phyloP scores from a whole-genome alignment of 2,888 invertebrate genomes.

The Gymnocheta viridis region DNA sequence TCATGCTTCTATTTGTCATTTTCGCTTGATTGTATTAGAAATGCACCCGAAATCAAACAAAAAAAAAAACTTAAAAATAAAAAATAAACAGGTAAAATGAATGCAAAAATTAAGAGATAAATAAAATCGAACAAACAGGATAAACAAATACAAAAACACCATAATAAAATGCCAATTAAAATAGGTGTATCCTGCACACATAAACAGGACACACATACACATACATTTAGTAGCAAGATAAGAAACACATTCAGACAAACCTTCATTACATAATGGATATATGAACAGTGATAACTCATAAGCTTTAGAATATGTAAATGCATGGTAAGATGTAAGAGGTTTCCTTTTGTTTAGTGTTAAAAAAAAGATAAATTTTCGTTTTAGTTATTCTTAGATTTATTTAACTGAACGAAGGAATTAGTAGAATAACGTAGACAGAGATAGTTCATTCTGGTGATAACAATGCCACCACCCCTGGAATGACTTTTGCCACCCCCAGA shows the following conservation, averaged over 20 bases:
- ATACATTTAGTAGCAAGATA: neutral
- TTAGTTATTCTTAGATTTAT: too few species aligned
- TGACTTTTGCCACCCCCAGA: too few species aligned
- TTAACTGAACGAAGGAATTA: too few species aligned
- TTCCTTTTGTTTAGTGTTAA: too few species aligned
- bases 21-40: slow-evolving; percentile 20
- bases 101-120: slow-evolving; percentile 30
- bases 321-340: too few species aligned
- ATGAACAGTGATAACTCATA: neutral
- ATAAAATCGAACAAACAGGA: neutral
- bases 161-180: slow-evolving; percentile 54
- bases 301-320: neutral
- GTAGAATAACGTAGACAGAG: too few species aligned
- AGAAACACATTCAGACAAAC: slow-evolving; percentile 24
- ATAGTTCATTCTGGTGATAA: too few species aligned
- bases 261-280: neutral
- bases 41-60: neutral
- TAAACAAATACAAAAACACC: slow-evolving; percentile 6
- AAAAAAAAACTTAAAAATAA: neutral
- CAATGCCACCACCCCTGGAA: too few species aligned
- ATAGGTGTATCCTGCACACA: slow-evolving; percentile 25
- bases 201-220: slow-evolving; percentile 8
- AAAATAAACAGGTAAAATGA: slow-evolving; percentile 22
- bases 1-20: slow-evolving; percentile 4
- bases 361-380: too few species aligned